phyloP scores from a whole-genome alignment of 2,113 vertebrate species.

The Sisor rabdophorus region DNA sequence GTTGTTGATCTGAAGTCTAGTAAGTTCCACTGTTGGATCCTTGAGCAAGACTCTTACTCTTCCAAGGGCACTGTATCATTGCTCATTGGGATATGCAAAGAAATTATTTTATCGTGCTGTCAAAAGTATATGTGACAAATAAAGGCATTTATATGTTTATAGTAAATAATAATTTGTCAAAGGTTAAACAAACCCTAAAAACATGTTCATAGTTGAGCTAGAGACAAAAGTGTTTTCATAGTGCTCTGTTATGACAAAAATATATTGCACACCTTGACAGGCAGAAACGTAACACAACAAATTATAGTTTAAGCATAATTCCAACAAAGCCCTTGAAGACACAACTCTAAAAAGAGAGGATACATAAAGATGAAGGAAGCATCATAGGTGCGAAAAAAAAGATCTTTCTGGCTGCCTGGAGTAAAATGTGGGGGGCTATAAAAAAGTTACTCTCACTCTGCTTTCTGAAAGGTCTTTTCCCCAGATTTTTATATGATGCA shows the following conservation, averaged over 20 bases:
- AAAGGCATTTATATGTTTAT: too few relatives aligned
- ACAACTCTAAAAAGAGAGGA: slow-evolving; percentile 1
- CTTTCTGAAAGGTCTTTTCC: slow-evolving; percentile 43
- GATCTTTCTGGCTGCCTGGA: slow-evolving; percentile 33
- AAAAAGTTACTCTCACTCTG: slow-evolving; percentile 43
- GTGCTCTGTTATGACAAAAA: background rate
- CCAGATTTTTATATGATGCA: slow-evolving; percentile 41
- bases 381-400: slow-evolving; percentile 15
- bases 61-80: too few relatives aligned
- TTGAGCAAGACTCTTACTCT: too few relatives aligned
- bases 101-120: too few relatives aligned
- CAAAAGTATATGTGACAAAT: too few relatives aligned
- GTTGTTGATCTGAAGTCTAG: too few relatives aligned
- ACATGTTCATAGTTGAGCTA: too few relatives aligned
- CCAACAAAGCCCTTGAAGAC: slow-evolving; percentile 34
- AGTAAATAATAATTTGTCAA: too few relatives aligned
- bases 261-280: slow-evolving; percentile 39
- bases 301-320: slow-evolving; percentile 49
- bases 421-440: slow-evolving; percentile 44
- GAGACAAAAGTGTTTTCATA: too few relatives aligned
- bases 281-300: slow-evolving; percentile 46
- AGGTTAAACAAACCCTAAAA: too few relatives aligned
- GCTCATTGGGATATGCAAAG: too few relatives aligned
- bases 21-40: too few relatives aligned
- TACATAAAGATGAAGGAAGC: background rate